Evolutionary conservation across 2,797 vertebrate species (phyloP).

Genomic region (Crocidura indochinensis): DNA sequence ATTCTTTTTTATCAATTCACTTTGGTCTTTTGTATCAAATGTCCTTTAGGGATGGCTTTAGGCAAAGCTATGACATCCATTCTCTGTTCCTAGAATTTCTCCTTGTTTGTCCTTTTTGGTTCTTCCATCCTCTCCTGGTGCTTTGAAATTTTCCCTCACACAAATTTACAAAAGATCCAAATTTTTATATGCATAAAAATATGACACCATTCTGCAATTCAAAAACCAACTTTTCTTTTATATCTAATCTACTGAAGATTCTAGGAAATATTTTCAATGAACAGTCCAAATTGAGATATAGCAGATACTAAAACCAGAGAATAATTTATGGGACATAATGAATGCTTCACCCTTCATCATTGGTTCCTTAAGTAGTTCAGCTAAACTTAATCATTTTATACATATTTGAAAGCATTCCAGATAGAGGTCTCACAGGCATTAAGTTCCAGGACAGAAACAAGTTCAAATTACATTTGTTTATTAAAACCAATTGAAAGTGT

Average conservation of each 20-base stretch:
- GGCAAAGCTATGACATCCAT: neutral
- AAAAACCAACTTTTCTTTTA: neutral
- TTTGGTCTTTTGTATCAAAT: neutral
- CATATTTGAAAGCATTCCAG: neutral
- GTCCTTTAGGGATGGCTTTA: neutral
- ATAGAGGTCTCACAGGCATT: neutral
- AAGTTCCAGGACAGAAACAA: neutral
- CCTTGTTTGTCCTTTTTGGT: neutral
- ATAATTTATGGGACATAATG: neutral
- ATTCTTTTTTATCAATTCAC: neutral
- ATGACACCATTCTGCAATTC: neutral
- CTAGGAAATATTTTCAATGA: conserved; percentile 27
- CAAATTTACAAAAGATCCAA: neutral
- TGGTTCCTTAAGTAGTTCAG: neutral
- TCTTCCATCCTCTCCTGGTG: neutral
- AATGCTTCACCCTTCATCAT: neutral
- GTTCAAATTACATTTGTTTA: conserved; percentile 27
- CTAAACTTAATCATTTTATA: no score
- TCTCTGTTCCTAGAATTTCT: neutral
- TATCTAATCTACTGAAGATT: neutral
- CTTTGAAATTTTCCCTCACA: neutral
- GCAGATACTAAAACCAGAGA: neutral
- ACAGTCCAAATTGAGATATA: neutral
- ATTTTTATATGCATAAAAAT: neutral
- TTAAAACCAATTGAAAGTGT: neutral